These are phyloP conservation scores for Psittacus erithacus DNA, from an alignment of 2,113 vertebrate genomes.

Conservation along the genomic window DNA sequence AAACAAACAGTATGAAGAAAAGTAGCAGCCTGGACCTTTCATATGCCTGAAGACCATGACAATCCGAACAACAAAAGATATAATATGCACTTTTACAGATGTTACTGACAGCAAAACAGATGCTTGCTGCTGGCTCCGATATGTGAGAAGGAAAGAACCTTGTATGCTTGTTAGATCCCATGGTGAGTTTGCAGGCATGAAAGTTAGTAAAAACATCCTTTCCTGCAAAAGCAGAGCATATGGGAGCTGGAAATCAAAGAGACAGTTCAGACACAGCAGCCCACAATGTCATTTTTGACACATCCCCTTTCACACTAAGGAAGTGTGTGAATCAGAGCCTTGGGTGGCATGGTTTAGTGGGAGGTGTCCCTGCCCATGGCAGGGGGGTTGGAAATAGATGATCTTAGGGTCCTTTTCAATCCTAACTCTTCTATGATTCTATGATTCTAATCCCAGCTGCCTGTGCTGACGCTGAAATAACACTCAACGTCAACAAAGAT, in stretches of 20 bases:
- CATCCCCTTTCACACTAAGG: not conserved
- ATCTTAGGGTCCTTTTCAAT: too few species aligned
- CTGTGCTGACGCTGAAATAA: not conserved
- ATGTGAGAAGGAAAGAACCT: not conserved
- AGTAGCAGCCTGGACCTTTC: not conserved
- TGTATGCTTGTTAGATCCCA: not conserved
- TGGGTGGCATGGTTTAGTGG: too few species aligned
- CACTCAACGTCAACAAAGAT: not conserved
- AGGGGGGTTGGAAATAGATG: too few species aligned
- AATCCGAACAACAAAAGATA: not conserved
- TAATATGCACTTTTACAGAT: not conserved
- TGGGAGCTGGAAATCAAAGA: not conserved
- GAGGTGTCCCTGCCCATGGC: too few species aligned
- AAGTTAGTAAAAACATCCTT: not conserved
- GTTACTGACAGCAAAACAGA: not conserved
- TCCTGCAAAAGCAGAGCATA: not conserved
- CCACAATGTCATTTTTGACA: not conserved
- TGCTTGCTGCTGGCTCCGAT: fast-evolving
- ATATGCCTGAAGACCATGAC: not conserved
- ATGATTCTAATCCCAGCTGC: not conserved
- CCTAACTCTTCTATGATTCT: too few species aligned
- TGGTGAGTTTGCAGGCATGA: not conserved
- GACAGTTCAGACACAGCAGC: not conserved
- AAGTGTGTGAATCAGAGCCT: not conserved
- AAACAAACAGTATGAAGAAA: not conserved